Base-by-base conservation (phyloP, 2,113 vertebrate genomes). In the Carettochelys insculpta region DNA sequence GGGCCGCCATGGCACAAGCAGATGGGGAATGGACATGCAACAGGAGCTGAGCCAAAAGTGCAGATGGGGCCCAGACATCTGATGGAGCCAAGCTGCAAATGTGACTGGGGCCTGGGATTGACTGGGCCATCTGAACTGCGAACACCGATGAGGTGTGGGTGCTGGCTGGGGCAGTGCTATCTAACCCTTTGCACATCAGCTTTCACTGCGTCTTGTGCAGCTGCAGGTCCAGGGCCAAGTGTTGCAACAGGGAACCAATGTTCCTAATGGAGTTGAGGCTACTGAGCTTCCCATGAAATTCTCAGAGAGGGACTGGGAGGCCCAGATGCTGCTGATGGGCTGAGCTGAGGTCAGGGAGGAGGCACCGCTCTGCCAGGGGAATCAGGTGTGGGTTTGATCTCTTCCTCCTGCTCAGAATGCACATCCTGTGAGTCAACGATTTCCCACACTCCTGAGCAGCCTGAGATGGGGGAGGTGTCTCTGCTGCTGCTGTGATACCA, bases 391-490 rank as follows among this genome's bases (percentile, higher is more conserved):
- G 41, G 53, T 45, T n/a, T 0, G 0, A 29, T 45, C 82, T 54
- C 56, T 73, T 87, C 51, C 45, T 92, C 38, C 0, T 22, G 68
- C 54, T 86, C 81, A 65, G 25, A 89, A 31, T 82, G 83, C 0
- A 52, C 50, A 20, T 98, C 97, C 81, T 98, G 98, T 0, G 98
- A 96, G 82, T 95, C 95, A 8, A 99, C 96, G 95, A 99, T 98
- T 89, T 99, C 99, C 98, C 98, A 99, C 73, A 96, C 89, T 86
- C 98, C 98, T 1, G 97, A 95, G 95, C 94, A 96, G 97, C 91
- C 89, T 89, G 89, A 76, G 2, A 83, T 1, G 77, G 96, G 65
- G 93, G 97, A 78, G n/a, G n/a, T n/a, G 22, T 97, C 97, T 52
- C 91, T 92, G 94, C 88, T 92, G 87, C 87, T 76, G 94, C 97